Percentiles rank a stretch among this genome's conserved stretches.
These are phyloP conservation scores for Otocyon megalotis DNA, from an alignment of 2,113 vertebrate genomes.

Conservation along the genomic window DNA sequence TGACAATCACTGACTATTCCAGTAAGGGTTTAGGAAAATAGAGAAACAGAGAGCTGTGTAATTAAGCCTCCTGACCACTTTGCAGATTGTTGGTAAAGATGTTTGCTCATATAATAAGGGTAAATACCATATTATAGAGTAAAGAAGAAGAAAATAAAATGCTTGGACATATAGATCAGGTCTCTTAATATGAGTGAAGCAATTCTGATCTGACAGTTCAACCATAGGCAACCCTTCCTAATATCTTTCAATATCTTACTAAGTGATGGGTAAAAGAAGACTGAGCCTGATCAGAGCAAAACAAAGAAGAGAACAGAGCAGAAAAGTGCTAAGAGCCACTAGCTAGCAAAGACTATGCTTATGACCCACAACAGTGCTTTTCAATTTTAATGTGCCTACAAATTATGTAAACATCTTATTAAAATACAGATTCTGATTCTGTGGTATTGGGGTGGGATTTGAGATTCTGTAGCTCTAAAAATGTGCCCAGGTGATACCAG, in stretches of 20 bases:
- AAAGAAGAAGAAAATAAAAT: not conserved
- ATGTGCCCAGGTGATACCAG: no score
- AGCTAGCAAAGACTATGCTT: not conserved
- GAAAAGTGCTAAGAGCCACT: not conserved
- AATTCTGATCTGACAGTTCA: not conserved
- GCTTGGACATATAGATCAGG: not conserved
- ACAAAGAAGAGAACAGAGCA: not conserved
- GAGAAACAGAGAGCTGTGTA: not conserved
- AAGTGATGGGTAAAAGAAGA: not conserved
- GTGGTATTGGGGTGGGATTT: not conserved
- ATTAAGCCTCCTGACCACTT: not conserved
- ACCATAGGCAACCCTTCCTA: not conserved
- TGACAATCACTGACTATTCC: not conserved
- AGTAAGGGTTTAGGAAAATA: not conserved
- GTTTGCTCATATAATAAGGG: not conserved
- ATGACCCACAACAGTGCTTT: fast-evolving
- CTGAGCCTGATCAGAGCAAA: not conserved
- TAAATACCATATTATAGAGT: not conserved
- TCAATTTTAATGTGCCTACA: not conserved
- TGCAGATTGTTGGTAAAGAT: not conserved
- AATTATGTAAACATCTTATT: not conserved
- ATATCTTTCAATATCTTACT: not conserved
- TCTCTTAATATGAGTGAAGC: not conserved
- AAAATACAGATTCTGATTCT: not conserved
- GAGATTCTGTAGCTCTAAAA: not conserved